Evolutionary conservation across 2,797 vertebrate species (phyloP).

Genomic region (Sphenopsis melanotis): DNA sequence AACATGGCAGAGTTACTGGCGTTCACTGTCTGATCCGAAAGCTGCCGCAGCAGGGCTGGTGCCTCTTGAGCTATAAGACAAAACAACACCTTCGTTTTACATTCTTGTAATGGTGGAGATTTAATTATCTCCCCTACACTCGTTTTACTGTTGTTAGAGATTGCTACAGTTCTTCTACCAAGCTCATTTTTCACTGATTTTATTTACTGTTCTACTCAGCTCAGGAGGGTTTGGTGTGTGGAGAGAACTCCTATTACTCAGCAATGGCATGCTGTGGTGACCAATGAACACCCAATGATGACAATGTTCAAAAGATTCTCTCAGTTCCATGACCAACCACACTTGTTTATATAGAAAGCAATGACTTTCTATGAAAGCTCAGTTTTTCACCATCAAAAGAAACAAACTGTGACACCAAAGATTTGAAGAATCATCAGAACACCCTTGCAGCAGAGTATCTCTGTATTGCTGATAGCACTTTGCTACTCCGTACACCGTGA

Average conservation of each 20-base stretch:
- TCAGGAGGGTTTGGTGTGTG: neutral
- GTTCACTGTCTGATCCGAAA: conserved; percentile 83
- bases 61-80: conserved; percentile 83
- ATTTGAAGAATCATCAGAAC: neutral
- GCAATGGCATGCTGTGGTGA: neutral
- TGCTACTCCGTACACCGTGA: accelerated
- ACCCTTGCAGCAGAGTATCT: neutral
- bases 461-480: neutral
- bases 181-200: neutral
- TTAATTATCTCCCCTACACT: neutral
- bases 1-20: conserved; percentile 85
- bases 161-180: neutral
- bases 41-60: conserved; percentile 81
- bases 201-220: neutral
- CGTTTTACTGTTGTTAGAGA: neutral
- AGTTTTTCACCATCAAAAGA: neutral
- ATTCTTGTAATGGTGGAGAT: neutral
- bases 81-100: conserved; percentile 62
- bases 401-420: neutral
- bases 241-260: neutral
- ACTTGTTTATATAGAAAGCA: neutral
- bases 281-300: neutral
- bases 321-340: neutral
- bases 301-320: neutral
- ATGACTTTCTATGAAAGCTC: neutral